Base-by-base conservation (phyloP, 2,888 invertebrate species). In the Hypomecis atomaria region DNA sequence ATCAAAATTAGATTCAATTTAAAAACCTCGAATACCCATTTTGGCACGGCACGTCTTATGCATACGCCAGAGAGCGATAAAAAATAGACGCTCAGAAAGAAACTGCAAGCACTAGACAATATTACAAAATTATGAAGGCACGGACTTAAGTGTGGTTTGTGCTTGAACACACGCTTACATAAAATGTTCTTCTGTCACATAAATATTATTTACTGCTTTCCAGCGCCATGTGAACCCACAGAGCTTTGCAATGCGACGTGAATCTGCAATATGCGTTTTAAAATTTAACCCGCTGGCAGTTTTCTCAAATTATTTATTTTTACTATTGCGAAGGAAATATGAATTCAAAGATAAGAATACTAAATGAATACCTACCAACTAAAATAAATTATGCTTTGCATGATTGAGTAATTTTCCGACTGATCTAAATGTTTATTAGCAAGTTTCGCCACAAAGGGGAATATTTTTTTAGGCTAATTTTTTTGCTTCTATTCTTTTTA, bases 191-290 rank as follows among this genome's bases (percentile, higher is more conserved):
- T 37, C 13, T 48, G 42, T 54, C 58, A 48, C 42, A 54, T 63
- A 54, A 59, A 59, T 47, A 59, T 42, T 58, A 58, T 58, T 58
- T 58, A 58, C 42, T 53, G 48, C n/a, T 49, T 50, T 49, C 55
- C 49, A 55, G 33, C 53, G 58, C 47, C 42, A 53, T 62, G 37
- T 53, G 53, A 53, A 52, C 43, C 43, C 44, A 23, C 44, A 44
- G 6, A 6, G 37, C 4, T 9, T 1, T 43, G 43, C 23, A 47
- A 40, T 23, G 37, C 11, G 45, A 6, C 5, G 23, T 0, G 23
- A 38, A 47, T 56, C 3, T 33, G 33, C 11, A 36, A 47, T 23
- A 9, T 50, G 34, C 42, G 42, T 50, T n/a, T 42, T 11, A 33
- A 58, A 11, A 33, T n/a, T 6, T 47, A 48, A 6, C 1, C 4